phyloP scores from a whole-genome alignment of 2,797 vertebrate genomes.

The Oreochromis mossambicus region DNA sequence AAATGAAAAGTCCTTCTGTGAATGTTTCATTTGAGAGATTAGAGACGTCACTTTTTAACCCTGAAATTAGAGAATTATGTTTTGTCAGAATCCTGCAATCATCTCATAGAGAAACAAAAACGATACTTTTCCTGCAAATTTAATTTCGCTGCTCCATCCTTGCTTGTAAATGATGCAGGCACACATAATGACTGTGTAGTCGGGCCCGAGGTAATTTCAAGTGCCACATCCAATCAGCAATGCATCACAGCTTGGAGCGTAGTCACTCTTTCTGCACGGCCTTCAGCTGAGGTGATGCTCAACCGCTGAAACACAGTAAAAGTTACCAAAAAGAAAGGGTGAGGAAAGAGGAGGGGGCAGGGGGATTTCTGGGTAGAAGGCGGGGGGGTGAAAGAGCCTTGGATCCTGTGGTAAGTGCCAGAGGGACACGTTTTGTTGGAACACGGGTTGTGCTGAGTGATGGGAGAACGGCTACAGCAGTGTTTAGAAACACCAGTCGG shows the following conservation, averaged over 20 bases:
- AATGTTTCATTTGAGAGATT: not conserved
- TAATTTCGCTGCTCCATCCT: conserved; percentile 46
- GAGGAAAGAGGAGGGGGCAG: conserved; percentile 38
- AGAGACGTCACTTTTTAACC: conserved; percentile 29
- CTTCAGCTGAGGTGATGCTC: conserved; percentile 54
- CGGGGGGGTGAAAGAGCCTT: conserved; percentile 34
- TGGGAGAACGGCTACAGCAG: conserved; percentile 71
- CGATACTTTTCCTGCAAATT: conserved; percentile 59
- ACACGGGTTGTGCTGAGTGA: conserved; percentile 72
- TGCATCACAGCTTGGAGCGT: conserved; percentile 49
- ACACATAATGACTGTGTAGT: conserved; percentile 56
- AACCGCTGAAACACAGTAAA: conserved; percentile 32
- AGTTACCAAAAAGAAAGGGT: conserved; percentile 47
- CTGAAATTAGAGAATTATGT: conserved; percentile 44
- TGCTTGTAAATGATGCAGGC: conserved; percentile 68
- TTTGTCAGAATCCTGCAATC: conserved; percentile 64
- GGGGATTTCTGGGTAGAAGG: not conserved
- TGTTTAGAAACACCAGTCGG: conserved; percentile 76
- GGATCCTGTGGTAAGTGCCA: conserved; percentile 69
- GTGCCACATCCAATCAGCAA: conserved; percentile 73
- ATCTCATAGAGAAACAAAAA: conserved; percentile 57
- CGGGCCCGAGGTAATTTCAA: conserved; percentile 57
- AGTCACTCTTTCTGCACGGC: conserved; percentile 31
- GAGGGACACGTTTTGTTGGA: conserved; percentile 71
- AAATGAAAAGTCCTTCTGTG: conserved; percentile 36